These are phyloP conservation scores for Eonycteris spelaea DNA, from an alignment of 2,113 vertebrate genomes.

Conservation along the genomic window DNA sequence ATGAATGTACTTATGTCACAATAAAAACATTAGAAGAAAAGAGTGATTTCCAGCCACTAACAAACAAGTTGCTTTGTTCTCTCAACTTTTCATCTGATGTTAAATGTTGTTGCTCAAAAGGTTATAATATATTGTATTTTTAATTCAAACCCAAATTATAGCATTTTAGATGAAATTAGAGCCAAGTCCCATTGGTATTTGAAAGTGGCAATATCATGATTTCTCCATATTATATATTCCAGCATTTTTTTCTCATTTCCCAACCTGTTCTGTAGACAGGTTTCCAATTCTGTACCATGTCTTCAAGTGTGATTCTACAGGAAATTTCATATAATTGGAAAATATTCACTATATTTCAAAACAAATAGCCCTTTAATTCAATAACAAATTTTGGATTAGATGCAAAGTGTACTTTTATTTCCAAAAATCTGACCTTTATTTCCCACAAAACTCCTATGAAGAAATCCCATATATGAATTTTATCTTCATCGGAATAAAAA, in stretches of 20 bases:
- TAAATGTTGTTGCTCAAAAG: slow-evolving; percentile 67
- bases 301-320: slow-evolving; percentile 70
- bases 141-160: slow-evolving; percentile 56
- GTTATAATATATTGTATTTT: slow-evolving; percentile 75
- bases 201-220: slow-evolving; percentile 73
- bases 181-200: slow-evolving; percentile 73
- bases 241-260: slow-evolving; percentile 63
- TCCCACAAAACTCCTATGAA: slow-evolving; percentile 81
- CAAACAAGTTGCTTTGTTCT: slow-evolving; percentile 69
- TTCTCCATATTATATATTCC: slow-evolving; percentile 73
- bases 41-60: slow-evolving; percentile 74
- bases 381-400: slow-evolving; percentile 80
- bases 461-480: slow-evolving; percentile 85
- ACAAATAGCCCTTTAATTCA: slow-evolving; percentile 79
- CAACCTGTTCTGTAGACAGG: slow-evolving; percentile 74
- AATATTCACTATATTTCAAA: slow-evolving; percentile 73
- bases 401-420: slow-evolving; percentile 80
- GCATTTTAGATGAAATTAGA: slow-evolving; percentile 73
- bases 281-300: slow-evolving; percentile 46
- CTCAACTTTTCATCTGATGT: slow-evolving; percentile 67
- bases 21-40: slow-evolving; percentile 35
- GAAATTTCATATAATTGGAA: slow-evolving; percentile 75
- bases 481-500: slow-evolving; percentile 84
- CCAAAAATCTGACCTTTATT: slow-evolving; percentile 81
- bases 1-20: background rate